Percentiles rank a stretch among this genome's conserved stretches.
Conservation (phyloP, 2,113 vertebrate species). For the Rafetus swinhoei region DNA sequence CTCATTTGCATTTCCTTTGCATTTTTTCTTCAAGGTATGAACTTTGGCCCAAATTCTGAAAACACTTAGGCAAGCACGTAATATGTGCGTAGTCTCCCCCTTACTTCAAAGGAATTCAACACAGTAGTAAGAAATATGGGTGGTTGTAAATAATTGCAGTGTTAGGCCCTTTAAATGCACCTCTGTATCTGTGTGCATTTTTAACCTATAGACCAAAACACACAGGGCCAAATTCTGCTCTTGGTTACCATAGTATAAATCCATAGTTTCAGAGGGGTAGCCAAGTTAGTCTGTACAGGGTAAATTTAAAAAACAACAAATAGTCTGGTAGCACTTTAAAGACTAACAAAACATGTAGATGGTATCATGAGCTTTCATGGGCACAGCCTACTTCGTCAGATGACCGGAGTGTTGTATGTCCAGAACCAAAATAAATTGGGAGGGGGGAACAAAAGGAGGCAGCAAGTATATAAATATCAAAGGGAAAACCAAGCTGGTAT, state of each 20-base stretch:
- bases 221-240: not conserved
- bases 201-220: not conserved
- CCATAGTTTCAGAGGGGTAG: not conserved
- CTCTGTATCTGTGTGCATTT: not conserved
- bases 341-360: too few species aligned
- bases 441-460: too few species aligned
- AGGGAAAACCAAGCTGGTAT: too few species aligned
- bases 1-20: not conserved
- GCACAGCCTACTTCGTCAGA: too few species aligned
- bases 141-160: not conserved
- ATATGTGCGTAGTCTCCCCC: constrained; percentile 7
- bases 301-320: too few species aligned
- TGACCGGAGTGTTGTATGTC: too few species aligned
- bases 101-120: not conserved
- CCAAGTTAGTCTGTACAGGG: too few species aligned
- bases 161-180: not conserved
- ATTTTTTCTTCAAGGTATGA: constrained; percentile 4
- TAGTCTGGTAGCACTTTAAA: too few species aligned
- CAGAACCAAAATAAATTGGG: too few species aligned
- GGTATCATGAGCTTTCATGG: too few species aligned
- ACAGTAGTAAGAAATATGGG: not conserved
- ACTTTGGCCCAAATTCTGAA: constrained; percentile 32
- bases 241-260: not conserved
- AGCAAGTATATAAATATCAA: too few species aligned
- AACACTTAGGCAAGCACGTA: not conserved